These are phyloP conservation scores for Danio tinwini DNA, from an alignment of 2,797 vertebrate genomes.

Conservation along the genomic window DNA sequence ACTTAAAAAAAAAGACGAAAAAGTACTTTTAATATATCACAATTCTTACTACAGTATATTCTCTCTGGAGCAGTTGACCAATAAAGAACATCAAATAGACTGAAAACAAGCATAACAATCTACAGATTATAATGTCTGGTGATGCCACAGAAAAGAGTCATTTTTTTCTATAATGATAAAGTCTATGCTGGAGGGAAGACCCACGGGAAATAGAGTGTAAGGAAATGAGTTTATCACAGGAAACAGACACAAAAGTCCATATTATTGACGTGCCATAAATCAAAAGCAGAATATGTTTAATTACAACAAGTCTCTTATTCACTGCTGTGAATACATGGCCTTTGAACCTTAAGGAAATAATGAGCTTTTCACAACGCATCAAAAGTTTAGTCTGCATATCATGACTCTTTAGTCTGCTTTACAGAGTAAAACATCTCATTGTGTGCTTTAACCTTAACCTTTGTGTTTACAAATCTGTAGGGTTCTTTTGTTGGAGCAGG, in stretches of 20 bases:
- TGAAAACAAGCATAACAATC: constrained; percentile 37
- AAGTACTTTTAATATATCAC: background rate
- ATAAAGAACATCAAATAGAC: background rate
- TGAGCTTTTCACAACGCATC: constrained; percentile 28
- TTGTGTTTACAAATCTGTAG: too few relatives aligned
- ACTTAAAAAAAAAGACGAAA: constrained; percentile 7
- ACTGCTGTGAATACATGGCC: background rate
- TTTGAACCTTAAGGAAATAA: constrained; percentile 26
- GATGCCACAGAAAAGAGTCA: background rate
- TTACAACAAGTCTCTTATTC: constrained; percentile 30
- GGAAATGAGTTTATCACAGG: constrained; percentile 78
- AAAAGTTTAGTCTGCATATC: background rate
- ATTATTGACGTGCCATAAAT: constrained; percentile 77
- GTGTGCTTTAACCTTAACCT: background rate
- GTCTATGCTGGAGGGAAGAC: constrained; percentile 65
- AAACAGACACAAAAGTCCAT: constrained; percentile 71
- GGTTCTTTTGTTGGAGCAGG: background rate
- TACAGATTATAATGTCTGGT: constrained; percentile 68
- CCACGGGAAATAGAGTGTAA: constrained; percentile 68
- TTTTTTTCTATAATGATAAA: constrained; percentile 60
- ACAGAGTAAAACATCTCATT: too few relatives aligned
- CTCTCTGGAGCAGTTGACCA: background rate
- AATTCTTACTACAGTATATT: background rate
- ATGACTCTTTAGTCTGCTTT: background rate
- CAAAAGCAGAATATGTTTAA: constrained; percentile 69